Conservation (phyloP, 92 coral and sea anemone species). For the Nematostella vectensis region DNA sequence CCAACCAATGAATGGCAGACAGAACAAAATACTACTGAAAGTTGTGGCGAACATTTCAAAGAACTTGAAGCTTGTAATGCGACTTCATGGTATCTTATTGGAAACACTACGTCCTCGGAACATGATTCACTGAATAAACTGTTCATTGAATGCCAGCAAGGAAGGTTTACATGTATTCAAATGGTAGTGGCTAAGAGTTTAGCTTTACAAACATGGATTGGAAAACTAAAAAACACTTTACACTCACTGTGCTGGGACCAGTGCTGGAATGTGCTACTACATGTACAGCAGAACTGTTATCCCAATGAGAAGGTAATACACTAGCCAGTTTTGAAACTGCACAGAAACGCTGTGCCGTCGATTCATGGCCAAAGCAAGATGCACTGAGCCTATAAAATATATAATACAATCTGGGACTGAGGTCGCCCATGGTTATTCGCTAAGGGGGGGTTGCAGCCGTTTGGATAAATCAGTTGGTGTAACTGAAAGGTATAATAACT, state of each 20-base stretch:
- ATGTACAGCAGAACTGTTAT: constrained; percentile 2
- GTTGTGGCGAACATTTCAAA: constrained; percentile 5
- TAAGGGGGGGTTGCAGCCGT: no score
- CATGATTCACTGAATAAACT: background rate
- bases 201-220: constrained; percentile 4
- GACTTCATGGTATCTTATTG: background rate
- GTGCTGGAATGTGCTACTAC: constrained; percentile 8
- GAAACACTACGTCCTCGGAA: background rate
- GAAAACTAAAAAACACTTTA: background rate
- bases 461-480: no score
- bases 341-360: no score
- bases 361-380: no score
- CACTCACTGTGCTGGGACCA: constrained; percentile 9
- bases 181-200: background rate
- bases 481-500: no score
- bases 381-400: no score
- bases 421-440: no score
- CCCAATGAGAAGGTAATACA: background rate
- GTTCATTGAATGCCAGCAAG: background rate
- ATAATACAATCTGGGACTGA: no score
- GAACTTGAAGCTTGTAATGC: constrained; percentile 2
- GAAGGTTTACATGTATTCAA: constrained; percentile 8
- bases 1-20: no score
- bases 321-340: no score
- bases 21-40: background rate